Percentiles rank a stretch among this genome's conserved stretches.
phyloP scores from a whole-genome alignment of 2,797 vertebrate species.

The Pteronotus mesoamericanus region DNA sequence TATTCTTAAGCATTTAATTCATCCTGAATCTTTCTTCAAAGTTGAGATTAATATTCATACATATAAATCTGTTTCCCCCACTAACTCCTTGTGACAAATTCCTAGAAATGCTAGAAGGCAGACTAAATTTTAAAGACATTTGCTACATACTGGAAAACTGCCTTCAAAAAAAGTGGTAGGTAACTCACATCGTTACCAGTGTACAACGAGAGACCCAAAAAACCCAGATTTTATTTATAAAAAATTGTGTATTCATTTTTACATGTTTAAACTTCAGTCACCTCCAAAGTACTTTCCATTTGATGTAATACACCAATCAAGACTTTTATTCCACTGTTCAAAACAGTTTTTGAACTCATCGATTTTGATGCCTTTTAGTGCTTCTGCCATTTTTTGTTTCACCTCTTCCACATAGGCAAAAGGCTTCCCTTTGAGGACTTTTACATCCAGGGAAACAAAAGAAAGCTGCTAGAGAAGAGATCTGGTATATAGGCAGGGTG shows the following conservation, averaged over 20 bases:
- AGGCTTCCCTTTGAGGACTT: not conserved
- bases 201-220: not conserved
- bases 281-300: not conserved
- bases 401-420: not conserved
- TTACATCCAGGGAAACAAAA: not conserved
- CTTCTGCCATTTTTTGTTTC: not conserved
- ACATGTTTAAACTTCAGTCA: not conserved
- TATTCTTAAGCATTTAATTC: not conserved
- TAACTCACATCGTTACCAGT: not conserved
- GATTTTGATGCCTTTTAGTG: not conserved
- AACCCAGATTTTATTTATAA: not conserved
- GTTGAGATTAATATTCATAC: slow-evolving; percentile 31
- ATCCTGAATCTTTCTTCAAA: slow-evolving; percentile 31
- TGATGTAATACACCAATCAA: not conserved
- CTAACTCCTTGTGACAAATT: slow-evolving; percentile 25
- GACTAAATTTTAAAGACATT: not conserved
- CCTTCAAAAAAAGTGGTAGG: not conserved
- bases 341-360: not conserved
- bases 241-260: not conserved
- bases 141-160: not conserved
- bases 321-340: not conserved
- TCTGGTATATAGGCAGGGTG: not conserved
- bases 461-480: not conserved
- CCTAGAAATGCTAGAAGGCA: slow-evolving; percentile 10
- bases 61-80: slow-evolving; percentile 20